Base-by-base conservation (phyloP, 1,140 invertebrate genomes). In the Orussus abietinus region DNA sequence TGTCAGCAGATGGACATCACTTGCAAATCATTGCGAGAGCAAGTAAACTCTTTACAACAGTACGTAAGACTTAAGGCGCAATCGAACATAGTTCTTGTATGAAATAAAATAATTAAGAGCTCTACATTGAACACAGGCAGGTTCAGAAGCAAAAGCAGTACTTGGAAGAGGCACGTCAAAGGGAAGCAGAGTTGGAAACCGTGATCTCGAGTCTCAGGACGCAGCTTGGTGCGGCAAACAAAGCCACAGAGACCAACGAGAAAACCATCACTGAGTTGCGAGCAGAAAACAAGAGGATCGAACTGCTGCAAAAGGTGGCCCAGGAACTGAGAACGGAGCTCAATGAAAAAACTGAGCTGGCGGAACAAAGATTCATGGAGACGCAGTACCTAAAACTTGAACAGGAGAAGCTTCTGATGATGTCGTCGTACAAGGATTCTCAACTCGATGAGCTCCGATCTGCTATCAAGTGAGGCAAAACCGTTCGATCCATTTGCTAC, bases 11-110 rank as follows among this genome's bases (percentile, higher is more conserved):
- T 60, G 30, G 52, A 53, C 21, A 15, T 13, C 0, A 36, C 22
- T 7, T 47, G 31, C 15, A 44, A 52, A 38, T 21, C 22, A 2
- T 38, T 51, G 14, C 32, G 32, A 0, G 31, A 45, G 15, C 48
- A 63, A 21, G 42, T 39, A 18, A 40, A 53, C 18, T 51, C 21
- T 13, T 51, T 63, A 20, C 28, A 45, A 15, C 38, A 60, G 60
- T 62, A 47, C 21, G 35, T 46, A 22, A 32, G 22, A 39, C 9
- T 32, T 19, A 48, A 34, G 12, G 9, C 7, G 10, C 5, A n/a
- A 34, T 38, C 21, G 3, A 10, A 25, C 17, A 7, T 13, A 33
- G 6, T 19, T 34, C 11, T 4, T 7, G n/a, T 34, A 19, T 20
- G 7, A 2, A 19, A 7, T 11, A 15, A 7, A 21, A 13, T 20